Evolutionary conservation across 2,888 invertebrate species (phyloP), one percentile per base, ranked within the genome.

Genomic region (Drosophila tripunctata): DNA sequence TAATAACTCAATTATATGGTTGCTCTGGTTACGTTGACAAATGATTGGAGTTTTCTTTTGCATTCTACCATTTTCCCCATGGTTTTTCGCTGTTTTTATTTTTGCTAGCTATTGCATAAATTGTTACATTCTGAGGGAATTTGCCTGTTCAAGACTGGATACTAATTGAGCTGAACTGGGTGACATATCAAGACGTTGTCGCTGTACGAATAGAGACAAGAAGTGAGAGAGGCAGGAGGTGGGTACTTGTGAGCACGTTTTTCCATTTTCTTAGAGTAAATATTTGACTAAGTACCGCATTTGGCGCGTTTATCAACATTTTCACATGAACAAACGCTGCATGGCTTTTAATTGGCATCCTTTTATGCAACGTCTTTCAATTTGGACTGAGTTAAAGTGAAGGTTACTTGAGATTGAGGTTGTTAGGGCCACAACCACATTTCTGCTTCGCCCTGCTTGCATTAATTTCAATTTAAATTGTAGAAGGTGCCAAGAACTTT

Each of bases 1-100:
- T 78, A 80, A 78, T 83, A 83, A 78, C 87, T 83, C 84, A 82
- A 82, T 82, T 86, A 80, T 55, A 56, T 48, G 75, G 74, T 62
- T 75, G 66, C 66, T 68, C 68, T 66, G 74, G 85, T 69, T 62
- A 62, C 81, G 51, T 51, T 58, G 74, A 71, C 78, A 71, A 73
- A 71, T 60, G 65, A 54, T 51, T 65, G 10, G 10, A 43, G 56
- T 58, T 43, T 33, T 41, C 17, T 54, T 36, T 31, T 27, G n/a
- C 41, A 12, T 36, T 8, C 14, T 17, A 14, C 10, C 27, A 27
- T 27, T 27, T 27, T 10, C 8, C 27, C 8, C 27, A 10, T 27
- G 27, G 10, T 10, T 14, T 19, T 60, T 45, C 57, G 12, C 24
- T 15, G 36, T 45, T 22, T 19, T 33, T 62, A 47, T n/a, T 14